Percentiles rank a stretch among this genome's conserved stretches.
Evolutionary conservation across 2,113 vertebrate genomes (phyloP).

Genomic region (Struthidea cinerea): DNA sequence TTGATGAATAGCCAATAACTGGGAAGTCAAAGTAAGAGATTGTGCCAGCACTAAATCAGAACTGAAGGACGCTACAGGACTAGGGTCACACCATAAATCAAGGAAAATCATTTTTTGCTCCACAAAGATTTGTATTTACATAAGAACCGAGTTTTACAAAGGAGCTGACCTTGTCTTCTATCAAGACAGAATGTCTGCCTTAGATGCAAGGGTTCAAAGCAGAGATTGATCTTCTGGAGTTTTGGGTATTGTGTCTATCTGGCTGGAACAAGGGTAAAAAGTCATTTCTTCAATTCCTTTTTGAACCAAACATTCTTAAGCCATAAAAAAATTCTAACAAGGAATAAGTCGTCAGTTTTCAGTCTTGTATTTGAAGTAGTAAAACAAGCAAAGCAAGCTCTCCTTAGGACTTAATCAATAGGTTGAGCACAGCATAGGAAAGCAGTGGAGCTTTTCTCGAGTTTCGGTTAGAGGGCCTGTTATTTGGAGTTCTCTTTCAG

Average conservation of each 20-base stretch:
- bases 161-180: conserved; percentile 29
- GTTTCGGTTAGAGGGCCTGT: not conserved
- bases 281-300: not conserved
- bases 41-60: conserved; percentile 60
- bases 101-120: not conserved
- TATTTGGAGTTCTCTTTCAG: not conserved
- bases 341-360: not conserved
- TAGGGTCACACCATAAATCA: conserved; percentile 44
- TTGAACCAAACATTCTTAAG: not conserved
- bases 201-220: not conserved
- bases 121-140: conserved; percentile 47
- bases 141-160: not conserved
- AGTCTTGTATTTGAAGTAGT: not conserved
- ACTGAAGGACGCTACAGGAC: conserved; percentile 42
- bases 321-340: not conserved
- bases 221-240: not conserved
- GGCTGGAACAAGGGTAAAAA: not conserved
- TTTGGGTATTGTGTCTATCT: not conserved
- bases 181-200: not conserved
- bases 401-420: not conserved
- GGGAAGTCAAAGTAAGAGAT: conserved; percentile 32
- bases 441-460: not conserved
- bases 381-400: not conserved
- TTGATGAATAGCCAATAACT: conserved; percentile 58
- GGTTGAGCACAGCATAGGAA: not conserved